These are phyloP conservation scores for Silurus meridionalis DNA, from an alignment of 2,113 vertebrate genomes.

Conservation along the genomic window DNA sequence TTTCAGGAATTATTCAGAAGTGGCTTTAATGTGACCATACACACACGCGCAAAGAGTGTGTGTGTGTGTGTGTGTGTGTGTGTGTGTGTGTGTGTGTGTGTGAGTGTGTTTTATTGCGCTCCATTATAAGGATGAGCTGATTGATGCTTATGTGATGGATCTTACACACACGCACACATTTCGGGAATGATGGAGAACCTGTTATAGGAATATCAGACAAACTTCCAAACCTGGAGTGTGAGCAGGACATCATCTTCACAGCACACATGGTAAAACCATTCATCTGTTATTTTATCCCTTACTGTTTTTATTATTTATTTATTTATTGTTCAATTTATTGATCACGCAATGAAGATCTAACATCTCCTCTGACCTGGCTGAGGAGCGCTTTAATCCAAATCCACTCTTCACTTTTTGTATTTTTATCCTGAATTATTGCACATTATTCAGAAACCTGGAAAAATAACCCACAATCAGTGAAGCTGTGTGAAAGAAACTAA, in stretches of 20 bases:
- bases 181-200: background rate
- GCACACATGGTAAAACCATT: background rate
- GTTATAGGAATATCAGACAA: background rate
- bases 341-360: background rate
- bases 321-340: background rate
- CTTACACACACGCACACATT: background rate
- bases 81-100: background rate
- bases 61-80: background rate
- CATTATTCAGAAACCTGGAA: too few species aligned
- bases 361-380: background rate
- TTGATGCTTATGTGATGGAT: background rate
- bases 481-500: background rate
- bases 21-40: too few species aligned
- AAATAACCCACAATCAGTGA: too few species aligned
- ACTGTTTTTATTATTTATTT: background rate
- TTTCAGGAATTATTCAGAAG: background rate
- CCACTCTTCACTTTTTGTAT: background rate
- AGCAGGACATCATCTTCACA: slow-evolving; percentile 5
- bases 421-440: background rate
- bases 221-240: background rate
- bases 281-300: background rate
- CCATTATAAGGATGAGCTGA: background rate
- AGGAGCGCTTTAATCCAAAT: background rate
- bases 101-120: background rate
- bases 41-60: background rate